phyloP scores from a whole-genome alignment of 2,113 vertebrate species.

The Dascyllus trimaculatus region DNA sequence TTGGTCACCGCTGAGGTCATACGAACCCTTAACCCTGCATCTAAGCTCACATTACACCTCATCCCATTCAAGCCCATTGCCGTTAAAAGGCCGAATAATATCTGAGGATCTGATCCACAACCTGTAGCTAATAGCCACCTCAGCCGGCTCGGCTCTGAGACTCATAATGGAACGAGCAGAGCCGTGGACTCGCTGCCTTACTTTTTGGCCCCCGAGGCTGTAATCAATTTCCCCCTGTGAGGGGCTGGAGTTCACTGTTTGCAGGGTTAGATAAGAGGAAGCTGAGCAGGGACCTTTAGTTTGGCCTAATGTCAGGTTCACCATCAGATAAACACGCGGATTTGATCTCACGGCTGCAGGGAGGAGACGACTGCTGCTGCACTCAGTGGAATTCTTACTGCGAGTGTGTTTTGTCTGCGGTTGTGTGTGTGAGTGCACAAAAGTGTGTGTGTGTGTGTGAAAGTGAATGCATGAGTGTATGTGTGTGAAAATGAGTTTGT shows the following conservation, averaged over 20 bases:
- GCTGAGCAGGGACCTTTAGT: constrained; percentile 71
- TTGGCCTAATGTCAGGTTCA: constrained; percentile 76
- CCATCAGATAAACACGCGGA: constrained; percentile 78
- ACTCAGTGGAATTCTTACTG: constrained; percentile 71
- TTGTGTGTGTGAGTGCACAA: constrained; percentile 19
- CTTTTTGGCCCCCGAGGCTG: constrained; percentile 55
- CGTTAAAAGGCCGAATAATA: constrained; percentile 57
- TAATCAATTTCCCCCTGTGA: constrained; percentile 72
- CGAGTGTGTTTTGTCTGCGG: constrained; percentile 21
- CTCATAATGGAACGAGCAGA: constrained; percentile 70
- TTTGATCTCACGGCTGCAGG: constrained; percentile 71
- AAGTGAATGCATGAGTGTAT: neutral
- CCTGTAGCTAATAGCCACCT: constrained; percentile 65
- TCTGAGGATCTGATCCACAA: constrained; percentile 65
- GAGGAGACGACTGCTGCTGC: constrained; percentile 57
- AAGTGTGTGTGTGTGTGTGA: neutral
- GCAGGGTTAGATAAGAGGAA: constrained; percentile 73
- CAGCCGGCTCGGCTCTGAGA: constrained; percentile 23
- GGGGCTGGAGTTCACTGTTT: constrained; percentile 62
- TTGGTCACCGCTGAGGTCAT: constrained; percentile 58
- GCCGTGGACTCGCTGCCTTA: constrained; percentile 61
- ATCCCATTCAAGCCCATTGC: constrained; percentile 52
- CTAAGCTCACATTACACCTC: constrained; percentile 59
- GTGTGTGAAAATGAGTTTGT: too few species aligned
- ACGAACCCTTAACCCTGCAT: constrained; percentile 38